Conservation (phyloP, 2,113 vertebrate genomes). For the Thinocorus orbignyianus region DNA sequence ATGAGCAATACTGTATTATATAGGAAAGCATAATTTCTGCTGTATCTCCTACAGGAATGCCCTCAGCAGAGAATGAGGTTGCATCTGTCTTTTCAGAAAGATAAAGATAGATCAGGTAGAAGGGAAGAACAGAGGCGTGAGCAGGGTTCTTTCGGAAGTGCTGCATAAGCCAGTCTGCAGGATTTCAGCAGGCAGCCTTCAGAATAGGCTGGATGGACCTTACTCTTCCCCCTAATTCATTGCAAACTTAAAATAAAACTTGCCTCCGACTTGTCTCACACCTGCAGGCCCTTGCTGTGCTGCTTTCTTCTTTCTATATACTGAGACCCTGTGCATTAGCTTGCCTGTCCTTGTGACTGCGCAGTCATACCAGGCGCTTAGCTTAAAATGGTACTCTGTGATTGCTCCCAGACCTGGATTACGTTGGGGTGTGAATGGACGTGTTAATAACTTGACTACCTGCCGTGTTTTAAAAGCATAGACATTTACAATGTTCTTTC, state of each 20-base stretch:
- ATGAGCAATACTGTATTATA: background rate
- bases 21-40: background rate
- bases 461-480: background rate
- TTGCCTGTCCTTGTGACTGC: background rate
- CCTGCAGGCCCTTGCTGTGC: background rate
- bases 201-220: background rate
- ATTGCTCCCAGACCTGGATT: background rate
- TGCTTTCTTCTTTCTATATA: accelerated
- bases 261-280: accelerated
- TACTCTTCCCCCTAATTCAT: background rate
- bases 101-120: background rate
- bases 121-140: background rate
- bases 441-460: background rate
- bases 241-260: background rate
- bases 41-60: background rate
- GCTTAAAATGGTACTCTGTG: background rate
- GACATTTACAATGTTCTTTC: background rate
- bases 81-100: background rate
- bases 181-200: background rate
- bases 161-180: background rate
- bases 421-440: background rate
- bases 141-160: background rate
- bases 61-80: background rate
- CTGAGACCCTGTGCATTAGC: background rate
- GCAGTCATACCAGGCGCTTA: background rate